These are phyloP conservation scores for Bryconaethiops microstoma DNA, from an alignment of 2,797 vertebrate species.

Conservation along the genomic window DNA sequence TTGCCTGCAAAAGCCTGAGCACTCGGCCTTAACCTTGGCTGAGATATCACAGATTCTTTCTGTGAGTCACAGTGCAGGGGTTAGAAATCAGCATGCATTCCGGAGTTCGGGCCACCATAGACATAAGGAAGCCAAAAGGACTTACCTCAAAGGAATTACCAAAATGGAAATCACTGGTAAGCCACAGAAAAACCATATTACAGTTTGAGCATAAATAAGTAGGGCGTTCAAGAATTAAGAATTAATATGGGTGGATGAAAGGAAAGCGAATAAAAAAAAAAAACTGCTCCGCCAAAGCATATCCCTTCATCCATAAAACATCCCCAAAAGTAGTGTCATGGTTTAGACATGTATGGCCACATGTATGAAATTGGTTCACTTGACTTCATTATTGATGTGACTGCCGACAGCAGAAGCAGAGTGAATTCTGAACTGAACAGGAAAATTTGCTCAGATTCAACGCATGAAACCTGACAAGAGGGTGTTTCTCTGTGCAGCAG, in stretches of 20 bases:
- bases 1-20: background rate
- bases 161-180: background rate
- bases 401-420: conserved; percentile 13
- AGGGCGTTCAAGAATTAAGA: background rate
- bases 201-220: background rate
- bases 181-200: background rate
- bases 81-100: background rate
- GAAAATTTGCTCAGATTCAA: background rate
- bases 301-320: background rate
- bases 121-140: background rate
- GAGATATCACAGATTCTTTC: background rate
- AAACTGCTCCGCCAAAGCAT: background rate
- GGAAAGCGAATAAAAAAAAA: background rate
- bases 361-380: conserved; percentile 8
- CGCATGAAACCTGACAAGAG: background rate
- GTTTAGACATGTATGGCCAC: background rate
- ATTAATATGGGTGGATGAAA: background rate
- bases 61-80: background rate
- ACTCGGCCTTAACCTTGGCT: conserved; percentile 4
- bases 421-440: background rate
- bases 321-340: background rate
- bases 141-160: background rate
- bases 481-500: background rate
- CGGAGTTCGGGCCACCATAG: background rate
- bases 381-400: conserved; percentile 12